Evolutionary conservation across 2,797 vertebrate genomes (phyloP).

Genomic region (Erethizon dorsatum): DNA sequence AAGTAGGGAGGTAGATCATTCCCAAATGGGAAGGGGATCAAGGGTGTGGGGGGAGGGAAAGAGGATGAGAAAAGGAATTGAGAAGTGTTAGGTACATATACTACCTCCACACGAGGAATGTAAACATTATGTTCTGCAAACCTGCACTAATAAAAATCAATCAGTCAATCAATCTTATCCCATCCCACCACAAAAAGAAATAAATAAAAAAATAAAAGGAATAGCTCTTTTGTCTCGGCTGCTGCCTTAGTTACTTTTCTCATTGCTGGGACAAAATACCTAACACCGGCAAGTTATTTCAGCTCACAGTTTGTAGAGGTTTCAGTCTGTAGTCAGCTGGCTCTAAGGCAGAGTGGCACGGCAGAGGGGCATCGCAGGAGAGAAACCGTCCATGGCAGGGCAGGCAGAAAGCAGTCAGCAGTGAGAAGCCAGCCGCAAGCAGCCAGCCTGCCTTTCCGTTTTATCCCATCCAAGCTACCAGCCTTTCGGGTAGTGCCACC

Average conservation of each 20-base stretch:
- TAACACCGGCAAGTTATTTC: neutral
- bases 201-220: neutral
- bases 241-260: neutral
- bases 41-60: neutral
- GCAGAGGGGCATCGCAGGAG: neutral
- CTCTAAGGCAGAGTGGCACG: neutral
- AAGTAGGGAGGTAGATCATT: neutral
- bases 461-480: neutral
- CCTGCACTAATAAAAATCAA: neutral
- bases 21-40: neutral
- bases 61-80: neutral
- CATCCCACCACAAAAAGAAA: neutral
- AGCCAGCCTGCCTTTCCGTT: neutral
- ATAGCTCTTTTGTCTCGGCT: neutral
- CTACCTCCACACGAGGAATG: neutral
- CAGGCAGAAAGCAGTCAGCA: neutral
- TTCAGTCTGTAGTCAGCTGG: neutral
- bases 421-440: neutral
- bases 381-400: neutral
- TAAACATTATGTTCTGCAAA: neutral
- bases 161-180: neutral
- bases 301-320: neutral
- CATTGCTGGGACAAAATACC: neutral
- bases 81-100: neutral
- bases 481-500: neutral